Conservation (phyloP, 2,797 vertebrate genomes). For the Lindbergichthys nudifrons region DNA sequence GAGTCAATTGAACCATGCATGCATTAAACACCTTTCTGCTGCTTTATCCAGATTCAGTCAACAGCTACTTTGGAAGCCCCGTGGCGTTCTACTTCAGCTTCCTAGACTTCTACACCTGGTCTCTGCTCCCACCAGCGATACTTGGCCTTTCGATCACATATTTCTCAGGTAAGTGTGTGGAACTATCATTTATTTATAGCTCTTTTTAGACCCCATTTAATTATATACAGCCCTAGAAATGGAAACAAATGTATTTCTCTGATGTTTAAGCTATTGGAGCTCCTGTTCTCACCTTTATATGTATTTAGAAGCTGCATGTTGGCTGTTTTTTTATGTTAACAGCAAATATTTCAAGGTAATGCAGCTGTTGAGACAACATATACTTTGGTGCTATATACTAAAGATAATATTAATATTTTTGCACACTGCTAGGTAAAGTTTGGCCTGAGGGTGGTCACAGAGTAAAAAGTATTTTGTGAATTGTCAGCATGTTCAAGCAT, state of each 20-base stretch:
- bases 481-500: slow-evolving; percentile 6
- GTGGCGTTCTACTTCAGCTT: slow-evolving; percentile 88
- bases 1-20: neutral
- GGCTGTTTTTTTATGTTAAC: neutral
- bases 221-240: neutral
- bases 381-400: neutral
- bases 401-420: neutral
- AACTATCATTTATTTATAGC: neutral
- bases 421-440: neutral
- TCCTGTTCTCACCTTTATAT: neutral
- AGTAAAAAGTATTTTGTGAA: neutral
- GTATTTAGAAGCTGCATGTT: neutral
- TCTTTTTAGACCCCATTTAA: too few relatives aligned
- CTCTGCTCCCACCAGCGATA: slow-evolving; percentile 82
- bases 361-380: neutral
- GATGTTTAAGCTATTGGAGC: neutral
- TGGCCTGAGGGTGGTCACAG: neutral
- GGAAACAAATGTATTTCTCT: neutral
- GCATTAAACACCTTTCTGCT: slow-evolving; percentile 2
- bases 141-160: slow-evolving; percentile 78
- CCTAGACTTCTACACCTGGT: slow-evolving; percentile 88
- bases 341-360: neutral
- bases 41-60: slow-evolving; percentile 79
- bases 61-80: slow-evolving; percentile 83
- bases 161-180: slow-evolving; percentile 68